These are phyloP conservation scores for Cryptus armator DNA, from an alignment of 2,888 invertebrate species.

Conservation along the genomic window DNA sequence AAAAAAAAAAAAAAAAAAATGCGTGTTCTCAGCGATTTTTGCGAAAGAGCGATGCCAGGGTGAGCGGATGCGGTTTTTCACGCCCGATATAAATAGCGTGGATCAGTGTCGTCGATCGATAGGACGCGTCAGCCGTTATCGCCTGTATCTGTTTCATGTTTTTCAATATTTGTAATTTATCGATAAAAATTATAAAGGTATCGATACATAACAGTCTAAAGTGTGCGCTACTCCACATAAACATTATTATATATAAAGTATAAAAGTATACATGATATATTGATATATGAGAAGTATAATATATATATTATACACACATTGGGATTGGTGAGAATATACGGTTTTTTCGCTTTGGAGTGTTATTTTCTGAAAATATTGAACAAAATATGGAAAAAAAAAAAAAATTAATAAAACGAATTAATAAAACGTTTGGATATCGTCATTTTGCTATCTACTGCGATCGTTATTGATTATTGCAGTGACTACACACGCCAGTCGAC, in stretches of 20 bases:
- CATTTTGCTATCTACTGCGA: constrained; percentile 51
- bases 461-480: constrained; percentile 19
- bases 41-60: constrained; percentile 12
- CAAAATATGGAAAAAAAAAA: constrained; percentile 85
- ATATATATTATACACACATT: constrained; percentile 84
- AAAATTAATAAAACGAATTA: constrained; percentile 81
- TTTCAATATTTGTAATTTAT: constrained; percentile 85
- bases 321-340: constrained; percentile 85
- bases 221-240: constrained; percentile 85
- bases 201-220: constrained; percentile 85
- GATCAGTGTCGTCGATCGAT: constrained; percentile 63
- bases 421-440: constrained; percentile 69
- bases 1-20: constrained; percentile 14
- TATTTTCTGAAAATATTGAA: constrained; percentile 86
- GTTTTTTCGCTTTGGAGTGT: constrained; percentile 85
- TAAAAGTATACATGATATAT: constrained; percentile 83
- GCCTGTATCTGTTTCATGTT: constrained; percentile 85
- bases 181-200: constrained; percentile 84
- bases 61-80: constrained; percentile 38
- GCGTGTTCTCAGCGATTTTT: constrained; percentile 47
- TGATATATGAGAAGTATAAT: constrained; percentile 58
- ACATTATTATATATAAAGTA: constrained; percentile 84
- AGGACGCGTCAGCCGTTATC: constrained; percentile 67
- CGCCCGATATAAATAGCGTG: constrained; percentile 48
- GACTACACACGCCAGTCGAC: background rate